These are phyloP conservation scores for Garra rufa DNA, from an alignment of 2,113 vertebrate genomes.

Conservation along the genomic window DNA sequence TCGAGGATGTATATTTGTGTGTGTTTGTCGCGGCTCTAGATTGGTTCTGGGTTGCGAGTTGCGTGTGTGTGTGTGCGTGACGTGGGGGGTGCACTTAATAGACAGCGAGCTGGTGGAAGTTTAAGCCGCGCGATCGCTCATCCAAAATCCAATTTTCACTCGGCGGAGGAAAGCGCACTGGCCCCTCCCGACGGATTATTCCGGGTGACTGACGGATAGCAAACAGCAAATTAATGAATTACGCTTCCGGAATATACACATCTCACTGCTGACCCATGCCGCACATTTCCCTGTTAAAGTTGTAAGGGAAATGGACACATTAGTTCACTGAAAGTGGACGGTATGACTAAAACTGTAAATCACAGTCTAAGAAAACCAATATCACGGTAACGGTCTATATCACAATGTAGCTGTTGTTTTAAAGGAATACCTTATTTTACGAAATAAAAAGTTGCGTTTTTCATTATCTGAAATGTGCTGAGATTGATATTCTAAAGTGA, in stretches of 20 bases:
- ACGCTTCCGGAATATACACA: slow-evolving; percentile 56
- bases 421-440: no score
- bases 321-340: background rate
- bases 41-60: slow-evolving; percentile 12
- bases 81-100: slow-evolving; percentile 52
- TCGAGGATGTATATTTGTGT: slow-evolving; percentile 39
- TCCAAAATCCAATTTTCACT: slow-evolving; percentile 61
- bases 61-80: slow-evolving; percentile 29
- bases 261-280: slow-evolving; percentile 49
- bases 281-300: slow-evolving; percentile 2
- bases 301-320: slow-evolving; percentile 5
- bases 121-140: slow-evolving; percentile 59
- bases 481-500: background rate
- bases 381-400: background rate
- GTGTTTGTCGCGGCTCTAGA: background rate
- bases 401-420: no score
- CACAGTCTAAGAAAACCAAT: background rate
- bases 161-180: slow-evolving; percentile 47
- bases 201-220: slow-evolving; percentile 54
- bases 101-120: slow-evolving; percentile 49
- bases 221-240: slow-evolving; percentile 65
- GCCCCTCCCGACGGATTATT: slow-evolving; percentile 57
- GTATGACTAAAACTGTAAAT: background rate
- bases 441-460: background rate
- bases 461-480: background rate